phyloP scores from a whole-genome alignment of 2,113 vertebrate genomes.

The Phoenicopterus ruber region DNA sequence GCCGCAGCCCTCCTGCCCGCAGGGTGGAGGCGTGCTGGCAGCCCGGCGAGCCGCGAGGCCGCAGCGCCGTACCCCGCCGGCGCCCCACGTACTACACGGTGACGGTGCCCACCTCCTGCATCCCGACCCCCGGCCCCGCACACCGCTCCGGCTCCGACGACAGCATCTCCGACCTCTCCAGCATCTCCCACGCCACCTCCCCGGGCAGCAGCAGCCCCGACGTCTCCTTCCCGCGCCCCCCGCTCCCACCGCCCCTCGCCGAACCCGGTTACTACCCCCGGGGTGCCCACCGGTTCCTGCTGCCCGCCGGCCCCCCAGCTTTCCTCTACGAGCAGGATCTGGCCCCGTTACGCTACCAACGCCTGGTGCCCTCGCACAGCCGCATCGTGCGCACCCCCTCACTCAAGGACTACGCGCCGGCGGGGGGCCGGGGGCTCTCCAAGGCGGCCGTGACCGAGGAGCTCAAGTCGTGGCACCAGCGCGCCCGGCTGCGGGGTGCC shows the following conservation, averaged over 20 bases:
- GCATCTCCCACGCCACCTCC: slow-evolving; percentile 2
- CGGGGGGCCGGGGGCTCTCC: background rate
- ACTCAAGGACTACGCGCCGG: background rate
- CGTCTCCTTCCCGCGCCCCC: background rate
- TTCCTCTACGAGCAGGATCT: slow-evolving; percentile 41
- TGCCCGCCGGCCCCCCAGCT: accelerated
- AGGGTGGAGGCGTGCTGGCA: background rate
- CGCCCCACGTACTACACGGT: slow-evolving; percentile 22
- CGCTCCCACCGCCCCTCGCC: accelerated
- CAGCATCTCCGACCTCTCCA: slow-evolving; percentile 42
- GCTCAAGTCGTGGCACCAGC: slow-evolving; percentile 33
- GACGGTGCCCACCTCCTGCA: slow-evolving; percentile 4
- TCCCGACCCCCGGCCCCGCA: background rate
- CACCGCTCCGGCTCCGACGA: background rate
- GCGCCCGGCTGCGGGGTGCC: background rate
- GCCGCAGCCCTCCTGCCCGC: background rate
- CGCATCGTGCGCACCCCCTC: slow-evolving; percentile 53
- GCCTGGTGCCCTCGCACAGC: slow-evolving; percentile 40
- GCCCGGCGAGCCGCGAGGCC: background rate
- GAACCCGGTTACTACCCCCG: background rate
- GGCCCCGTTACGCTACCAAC: slow-evolving; percentile 37
- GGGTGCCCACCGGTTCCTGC: background rate
- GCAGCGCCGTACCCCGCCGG: background rate
- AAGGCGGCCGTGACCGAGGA: background rate
- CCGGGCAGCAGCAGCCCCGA: slow-evolving; percentile 24